Evolutionary conservation across 2,888 invertebrate species (phyloP).

Genomic region (Urechis unicinctus): DNA sequence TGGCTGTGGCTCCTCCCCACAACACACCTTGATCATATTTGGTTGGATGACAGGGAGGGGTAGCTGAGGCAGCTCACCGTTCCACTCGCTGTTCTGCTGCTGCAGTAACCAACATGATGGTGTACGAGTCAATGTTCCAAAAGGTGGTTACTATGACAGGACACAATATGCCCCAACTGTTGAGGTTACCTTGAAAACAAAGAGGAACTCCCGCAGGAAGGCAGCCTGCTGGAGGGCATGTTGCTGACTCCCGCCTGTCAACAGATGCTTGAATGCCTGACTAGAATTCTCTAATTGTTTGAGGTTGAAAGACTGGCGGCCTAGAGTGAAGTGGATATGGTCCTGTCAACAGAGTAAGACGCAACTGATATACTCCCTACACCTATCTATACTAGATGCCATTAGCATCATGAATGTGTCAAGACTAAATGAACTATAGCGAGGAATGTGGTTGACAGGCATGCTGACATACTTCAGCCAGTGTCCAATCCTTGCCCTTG

Average conservation of each 20-base stretch:
- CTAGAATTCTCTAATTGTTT: slow-evolving; percentile 66
- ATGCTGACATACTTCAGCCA: slow-evolving; percentile 62
- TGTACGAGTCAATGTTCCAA: no score
- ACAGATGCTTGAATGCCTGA: slow-evolving; percentile 70
- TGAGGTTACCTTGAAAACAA: slow-evolving; percentile 67
- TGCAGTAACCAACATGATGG: background rate
- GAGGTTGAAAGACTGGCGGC: slow-evolving; percentile 78
- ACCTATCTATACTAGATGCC: background rate
- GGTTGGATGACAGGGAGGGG: slow-evolving; percentile 70
- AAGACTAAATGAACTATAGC: no score
- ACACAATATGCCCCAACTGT: background rate
- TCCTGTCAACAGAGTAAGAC: slow-evolving; percentile 54
- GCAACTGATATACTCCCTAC: background rate
- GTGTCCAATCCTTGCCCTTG: slow-evolving; percentile 74
- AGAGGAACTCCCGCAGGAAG: slow-evolving; percentile 81
- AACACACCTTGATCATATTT: slow-evolving; percentile 64
- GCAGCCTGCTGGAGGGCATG: slow-evolving; percentile 50
- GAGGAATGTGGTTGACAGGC: background rate
- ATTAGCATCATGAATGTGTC: no score
- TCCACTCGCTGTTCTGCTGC: slow-evolving; percentile 3
- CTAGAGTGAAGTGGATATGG: slow-evolving; percentile 91
- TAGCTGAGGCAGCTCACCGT: slow-evolving; percentile 57
- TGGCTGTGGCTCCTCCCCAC: no score
- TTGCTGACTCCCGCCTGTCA: slow-evolving; percentile 48
- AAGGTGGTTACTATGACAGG: no score